Conservation (phyloP, 1,140 invertebrate species). For the Phthorimaea operculella region DNA sequence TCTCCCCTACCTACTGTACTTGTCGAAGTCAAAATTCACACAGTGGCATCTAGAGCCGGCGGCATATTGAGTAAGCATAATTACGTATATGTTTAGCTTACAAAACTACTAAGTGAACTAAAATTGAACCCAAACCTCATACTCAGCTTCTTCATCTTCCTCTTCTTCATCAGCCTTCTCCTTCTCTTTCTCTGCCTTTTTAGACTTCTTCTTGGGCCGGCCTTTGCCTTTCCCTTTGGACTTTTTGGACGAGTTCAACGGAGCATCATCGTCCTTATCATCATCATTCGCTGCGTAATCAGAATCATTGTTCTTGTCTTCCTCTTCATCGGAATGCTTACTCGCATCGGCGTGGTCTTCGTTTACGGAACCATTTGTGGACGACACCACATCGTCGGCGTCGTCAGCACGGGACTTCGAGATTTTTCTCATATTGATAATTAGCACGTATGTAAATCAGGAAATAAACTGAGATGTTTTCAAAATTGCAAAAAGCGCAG, state of each 20-base stretch:
- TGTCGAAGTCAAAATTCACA: too few species aligned
- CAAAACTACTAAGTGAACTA: too few species aligned
- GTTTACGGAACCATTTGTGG: slow-evolving; percentile 51
- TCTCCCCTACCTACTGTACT: too few species aligned
- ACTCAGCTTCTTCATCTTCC: slow-evolving; percentile 40
- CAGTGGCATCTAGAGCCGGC: too few species aligned
- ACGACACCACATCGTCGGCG: slow-evolving; percentile 58
- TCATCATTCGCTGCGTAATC: slow-evolving; percentile 19
- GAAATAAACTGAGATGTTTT: not conserved
- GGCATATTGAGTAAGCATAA: too few species aligned
- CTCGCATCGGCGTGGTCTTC: slow-evolving; percentile 36
- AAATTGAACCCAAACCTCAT: slow-evolving; percentile 35
- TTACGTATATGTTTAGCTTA: too few species aligned
- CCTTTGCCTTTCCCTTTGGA: slow-evolving; percentile 36
- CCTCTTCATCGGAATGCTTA: slow-evolving; percentile 13
- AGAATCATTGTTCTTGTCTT: slow-evolving; percentile 18
- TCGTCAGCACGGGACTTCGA: slow-evolving; percentile 54
- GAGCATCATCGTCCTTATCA: not conserved
- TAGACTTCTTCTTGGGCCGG: slow-evolving; percentile 38
- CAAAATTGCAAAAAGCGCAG: too few species aligned
- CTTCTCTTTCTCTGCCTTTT: slow-evolving; percentile 30
- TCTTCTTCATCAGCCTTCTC: slow-evolving; percentile 29
- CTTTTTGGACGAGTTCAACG: slow-evolving; percentile 22
- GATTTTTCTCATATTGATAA: slow-evolving; percentile 51
- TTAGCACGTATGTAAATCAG: slow-evolving; percentile 28